phyloP scores from a whole-genome alignment of 2,888 invertebrate species.

The Ichneumoninae sp. region DNA sequence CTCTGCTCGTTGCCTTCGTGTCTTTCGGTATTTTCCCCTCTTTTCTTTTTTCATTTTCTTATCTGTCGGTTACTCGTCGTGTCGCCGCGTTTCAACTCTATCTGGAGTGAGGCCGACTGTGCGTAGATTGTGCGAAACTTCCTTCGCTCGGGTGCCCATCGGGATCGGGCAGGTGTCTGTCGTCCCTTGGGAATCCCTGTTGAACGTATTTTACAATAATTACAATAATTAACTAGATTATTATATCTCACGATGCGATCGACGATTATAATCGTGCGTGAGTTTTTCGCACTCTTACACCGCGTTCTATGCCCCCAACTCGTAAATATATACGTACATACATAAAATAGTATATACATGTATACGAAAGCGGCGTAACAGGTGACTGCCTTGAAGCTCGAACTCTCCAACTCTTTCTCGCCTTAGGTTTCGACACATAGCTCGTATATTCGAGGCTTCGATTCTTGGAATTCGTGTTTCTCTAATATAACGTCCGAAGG shows the following conservation, averaged over 20 bases:
- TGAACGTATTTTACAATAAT: slow-evolving; percentile 58
- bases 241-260: slow-evolving; percentile 43
- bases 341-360: background rate
- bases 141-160: background rate
- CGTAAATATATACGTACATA: background rate
- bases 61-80: background rate
- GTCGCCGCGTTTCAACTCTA: background rate
- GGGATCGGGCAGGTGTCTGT: slow-evolving; percentile 48
- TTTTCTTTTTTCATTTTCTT: background rate
- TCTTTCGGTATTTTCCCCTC: background rate
- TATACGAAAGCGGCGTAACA: background rate
- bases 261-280: slow-evolving; percentile 33
- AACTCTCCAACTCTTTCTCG: slow-evolving; percentile 25
- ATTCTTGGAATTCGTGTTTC: slow-evolving; percentile 45
- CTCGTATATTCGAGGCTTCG: slow-evolving; percentile 23
- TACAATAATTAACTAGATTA: slow-evolving; percentile 63
- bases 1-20: background rate
- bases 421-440: background rate
- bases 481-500: slow-evolving; percentile 1
- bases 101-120: background rate
- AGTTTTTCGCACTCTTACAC: slow-evolving; percentile 35
- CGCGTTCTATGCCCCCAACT: background rate
- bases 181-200: slow-evolving; percentile 47
- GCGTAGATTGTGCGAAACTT: background rate
- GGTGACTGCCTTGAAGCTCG: slow-evolving; percentile 16